Conservation (phyloP, 2,113 vertebrate genomes). For the Mystacornis crossleyi region DNA sequence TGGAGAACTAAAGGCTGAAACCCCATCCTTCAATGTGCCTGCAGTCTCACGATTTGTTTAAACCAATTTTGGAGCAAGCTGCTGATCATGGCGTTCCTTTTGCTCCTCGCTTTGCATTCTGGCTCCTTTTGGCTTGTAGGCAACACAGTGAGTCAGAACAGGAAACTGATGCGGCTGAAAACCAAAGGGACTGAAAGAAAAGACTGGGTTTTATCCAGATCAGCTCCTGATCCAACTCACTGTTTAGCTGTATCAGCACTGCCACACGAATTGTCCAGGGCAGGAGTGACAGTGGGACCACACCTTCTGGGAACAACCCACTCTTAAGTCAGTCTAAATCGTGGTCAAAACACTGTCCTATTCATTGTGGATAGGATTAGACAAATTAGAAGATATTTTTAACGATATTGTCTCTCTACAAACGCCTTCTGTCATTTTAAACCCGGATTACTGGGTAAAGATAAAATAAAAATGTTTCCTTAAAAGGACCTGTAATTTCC, state of each 20-base stretch:
- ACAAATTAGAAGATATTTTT: neutral
- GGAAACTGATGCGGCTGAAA: slow-evolving; percentile 52
- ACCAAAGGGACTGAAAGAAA: neutral
- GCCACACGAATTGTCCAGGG: neutral
- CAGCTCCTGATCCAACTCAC: neutral
- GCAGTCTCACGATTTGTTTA: neutral
- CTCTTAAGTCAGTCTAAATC: neutral
- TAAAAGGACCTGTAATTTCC: neutral
- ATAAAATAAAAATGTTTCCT: neutral
- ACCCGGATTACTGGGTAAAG: neutral
- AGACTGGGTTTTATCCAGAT: neutral
- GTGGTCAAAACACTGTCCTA: neutral
- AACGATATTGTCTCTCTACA: neutral
- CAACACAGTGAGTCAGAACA: slow-evolving; percentile 26
- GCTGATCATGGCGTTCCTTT: neutral
- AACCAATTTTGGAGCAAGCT: neutral
- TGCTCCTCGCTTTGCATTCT: neutral
- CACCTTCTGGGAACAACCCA: neutral
- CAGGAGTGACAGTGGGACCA: neutral
- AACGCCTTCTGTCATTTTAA: neutral
- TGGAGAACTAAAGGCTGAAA: neutral
- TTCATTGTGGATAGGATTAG: neutral
- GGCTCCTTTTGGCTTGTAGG: neutral
- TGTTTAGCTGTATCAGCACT: neutral
- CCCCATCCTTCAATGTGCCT: neutral